These are phyloP conservation scores for Leucopsar rothschildi DNA, from an alignment of 2,113 vertebrate genomes.

Conservation along the genomic window DNA sequence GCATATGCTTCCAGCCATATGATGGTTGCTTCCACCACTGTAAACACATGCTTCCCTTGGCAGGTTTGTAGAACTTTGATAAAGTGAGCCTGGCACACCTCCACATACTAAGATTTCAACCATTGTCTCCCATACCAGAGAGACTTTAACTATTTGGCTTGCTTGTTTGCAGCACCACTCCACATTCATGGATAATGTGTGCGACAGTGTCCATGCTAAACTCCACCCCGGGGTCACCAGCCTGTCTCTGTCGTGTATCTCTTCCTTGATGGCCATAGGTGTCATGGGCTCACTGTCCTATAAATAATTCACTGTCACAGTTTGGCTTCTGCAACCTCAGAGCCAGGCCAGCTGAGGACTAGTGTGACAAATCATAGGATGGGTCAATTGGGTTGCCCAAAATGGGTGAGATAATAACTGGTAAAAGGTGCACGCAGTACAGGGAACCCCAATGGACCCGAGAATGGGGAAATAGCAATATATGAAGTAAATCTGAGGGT, in stretches of 20 bases:
- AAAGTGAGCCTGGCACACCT: fast-evolving
- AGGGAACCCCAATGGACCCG: too few species aligned
- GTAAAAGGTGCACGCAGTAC: too few species aligned
- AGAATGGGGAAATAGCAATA: too few species aligned
- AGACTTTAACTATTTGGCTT: background rate
- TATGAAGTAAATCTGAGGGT: too few species aligned
- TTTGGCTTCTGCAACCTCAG: too few species aligned
- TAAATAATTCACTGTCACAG: background rate
- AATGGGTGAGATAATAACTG: too few species aligned
- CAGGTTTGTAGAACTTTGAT: background rate
- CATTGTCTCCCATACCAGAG: background rate
- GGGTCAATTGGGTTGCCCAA: too few species aligned
- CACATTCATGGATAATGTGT: background rate
- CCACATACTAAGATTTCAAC: background rate
- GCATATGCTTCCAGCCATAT: background rate
- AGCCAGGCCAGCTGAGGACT: too few species aligned
- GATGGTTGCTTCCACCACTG: background rate
- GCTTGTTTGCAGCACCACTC: background rate
- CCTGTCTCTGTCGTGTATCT: background rate
- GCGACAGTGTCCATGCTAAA: background rate
- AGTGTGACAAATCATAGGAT: too few species aligned
- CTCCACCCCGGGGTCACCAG: fast-evolving
- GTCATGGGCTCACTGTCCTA: background rate
- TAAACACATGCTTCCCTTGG: background rate
- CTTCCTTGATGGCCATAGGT: too few species aligned